phyloP scores from a whole-genome alignment of 2,113 vertebrate genomes.

The Pogonocichla stellata region DNA sequence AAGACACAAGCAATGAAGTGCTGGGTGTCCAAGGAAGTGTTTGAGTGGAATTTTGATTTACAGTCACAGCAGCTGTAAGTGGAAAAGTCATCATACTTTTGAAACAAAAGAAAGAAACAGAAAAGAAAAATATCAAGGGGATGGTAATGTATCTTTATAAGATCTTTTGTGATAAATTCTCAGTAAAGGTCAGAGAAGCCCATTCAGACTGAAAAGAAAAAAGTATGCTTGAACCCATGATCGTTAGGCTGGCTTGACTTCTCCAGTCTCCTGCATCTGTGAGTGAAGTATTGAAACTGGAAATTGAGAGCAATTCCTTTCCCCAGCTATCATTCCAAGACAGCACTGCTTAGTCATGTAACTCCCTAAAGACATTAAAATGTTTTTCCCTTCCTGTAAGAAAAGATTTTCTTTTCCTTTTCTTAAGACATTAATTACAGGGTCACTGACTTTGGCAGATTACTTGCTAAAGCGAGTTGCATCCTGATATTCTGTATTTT shows the following conservation, averaged over 20 bases:
- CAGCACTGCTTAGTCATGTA: not conserved
- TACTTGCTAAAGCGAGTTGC: conserved; percentile 47
- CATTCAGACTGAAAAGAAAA: not conserved
- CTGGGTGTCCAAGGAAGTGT: not conserved
- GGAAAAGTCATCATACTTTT: not conserved
- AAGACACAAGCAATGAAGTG: not conserved
- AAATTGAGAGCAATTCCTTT: not conserved
- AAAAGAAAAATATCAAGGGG: not conserved
- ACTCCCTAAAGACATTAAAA: conserved; percentile 56
- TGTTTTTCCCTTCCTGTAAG: conserved; percentile 56
- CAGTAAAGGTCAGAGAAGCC: not conserved
- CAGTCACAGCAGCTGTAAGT: not conserved
- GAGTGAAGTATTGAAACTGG: not conserved
- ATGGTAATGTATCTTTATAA: not conserved
- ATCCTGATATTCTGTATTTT: conserved; percentile 48
- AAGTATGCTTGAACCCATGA: not conserved
- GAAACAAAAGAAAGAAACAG: not conserved
- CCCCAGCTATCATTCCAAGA: conserved; percentile 11
- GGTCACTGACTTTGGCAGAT: conserved; percentile 53
- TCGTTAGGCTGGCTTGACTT: not conserved
- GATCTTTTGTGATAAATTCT: not conserved
- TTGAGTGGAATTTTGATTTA: not conserved
- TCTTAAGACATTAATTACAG: conserved; percentile 49
- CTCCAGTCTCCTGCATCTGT: conserved; percentile 25
- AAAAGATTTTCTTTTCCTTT: conserved; percentile 43